Evolutionary conservation across 2,888 invertebrate species (phyloP).

Genomic region (Lepidochitona cinerea): DNA sequence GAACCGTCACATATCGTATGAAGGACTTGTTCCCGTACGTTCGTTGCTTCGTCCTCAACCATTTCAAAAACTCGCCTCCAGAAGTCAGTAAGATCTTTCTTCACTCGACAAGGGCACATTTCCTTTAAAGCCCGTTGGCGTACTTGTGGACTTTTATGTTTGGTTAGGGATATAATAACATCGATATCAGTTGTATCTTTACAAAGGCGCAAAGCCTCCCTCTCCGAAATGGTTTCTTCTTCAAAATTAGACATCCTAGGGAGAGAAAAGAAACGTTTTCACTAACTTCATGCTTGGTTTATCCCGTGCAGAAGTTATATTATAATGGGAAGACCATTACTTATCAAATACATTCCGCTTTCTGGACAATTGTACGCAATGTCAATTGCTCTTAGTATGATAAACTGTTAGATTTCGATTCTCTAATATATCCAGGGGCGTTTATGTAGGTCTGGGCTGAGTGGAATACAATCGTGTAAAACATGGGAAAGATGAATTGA

Average conservation of each 20-base stretch:
- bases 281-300: too few species aligned
- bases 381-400: too few species aligned
- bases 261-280: not conserved
- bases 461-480: too few species aligned
- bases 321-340: too few species aligned
- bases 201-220: slow-evolving; percentile 56
- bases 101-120: slow-evolving; percentile 69
- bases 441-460: too few species aligned
- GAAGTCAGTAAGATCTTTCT: slow-evolving; percentile 61
- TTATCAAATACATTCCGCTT: too few species aligned
- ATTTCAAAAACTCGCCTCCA: slow-evolving; percentile 66
- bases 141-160: slow-evolving; percentile 58
- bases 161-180: slow-evolving; percentile 59
- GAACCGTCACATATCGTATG: slow-evolving; percentile 69
- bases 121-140: slow-evolving; percentile 64
- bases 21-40: slow-evolving; percentile 64
- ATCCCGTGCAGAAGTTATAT: too few species aligned
- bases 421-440: too few species aligned
- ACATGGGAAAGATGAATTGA: too few species aligned
- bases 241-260: not conserved
- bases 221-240: slow-evolving; percentile 15
- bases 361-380: too few species aligned
- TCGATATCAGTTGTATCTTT: slow-evolving; percentile 62
- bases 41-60: slow-evolving; percentile 54
- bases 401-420: too few species aligned